A percentile compares a stretch with the other conserved stretches of the same genome.
Conservation (phyloP, 2,888 invertebrate genomes). For the Catocala sponsa region DNA sequence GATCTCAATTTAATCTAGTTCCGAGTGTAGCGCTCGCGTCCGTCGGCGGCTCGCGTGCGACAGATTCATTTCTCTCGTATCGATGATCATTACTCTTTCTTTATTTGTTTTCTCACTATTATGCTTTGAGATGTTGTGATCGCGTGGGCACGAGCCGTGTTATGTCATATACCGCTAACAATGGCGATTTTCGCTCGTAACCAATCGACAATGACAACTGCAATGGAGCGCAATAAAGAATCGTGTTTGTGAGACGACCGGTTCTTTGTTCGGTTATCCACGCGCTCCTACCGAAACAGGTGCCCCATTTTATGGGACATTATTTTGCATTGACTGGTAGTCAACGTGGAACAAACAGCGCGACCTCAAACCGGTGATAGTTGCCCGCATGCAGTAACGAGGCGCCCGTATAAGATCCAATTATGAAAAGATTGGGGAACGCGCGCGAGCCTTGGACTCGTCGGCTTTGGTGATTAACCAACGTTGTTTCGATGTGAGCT, state of each 20-base stretch:
- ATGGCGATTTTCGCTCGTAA: slow-evolving; percentile 71
- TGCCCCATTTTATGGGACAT: slow-evolving; percentile 62
- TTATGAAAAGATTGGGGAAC: slow-evolving; percentile 66
- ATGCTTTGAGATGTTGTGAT: slow-evolving; percentile 56
- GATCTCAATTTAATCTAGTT: slow-evolving; percentile 63
- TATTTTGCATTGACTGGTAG: slow-evolving; percentile 53
- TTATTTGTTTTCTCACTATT: slow-evolving; percentile 64
- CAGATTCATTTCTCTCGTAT: slow-evolving; percentile 52
- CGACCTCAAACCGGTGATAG: slow-evolving; percentile 56
- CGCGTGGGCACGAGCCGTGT: slow-evolving; percentile 67
- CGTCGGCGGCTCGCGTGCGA: slow-evolving; percentile 45
- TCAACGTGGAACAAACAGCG: slow-evolving; percentile 47
- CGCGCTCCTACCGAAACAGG: slow-evolving; percentile 68
- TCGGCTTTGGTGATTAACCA: slow-evolving; percentile 37
- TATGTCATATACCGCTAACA: slow-evolving; percentile 72
- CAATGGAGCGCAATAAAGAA: slow-evolving; percentile 72
- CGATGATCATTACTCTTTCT: slow-evolving; percentile 58
- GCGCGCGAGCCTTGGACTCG: slow-evolving; percentile 61
- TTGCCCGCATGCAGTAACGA: slow-evolving; percentile 73
- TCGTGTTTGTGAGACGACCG: slow-evolving; percentile 65
- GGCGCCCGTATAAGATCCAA: slow-evolving; percentile 75
- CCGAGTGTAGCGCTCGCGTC: slow-evolving; percentile 47
- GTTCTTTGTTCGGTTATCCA: slow-evolving; percentile 69
- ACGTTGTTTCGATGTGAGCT: slow-evolving; percentile 35
- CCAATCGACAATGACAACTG: slow-evolving; percentile 72